Percentiles rank a stretch among this genome's conserved stretches.
phyloP scores from a whole-genome alignment of 2,113 vertebrate species.

The Peucedramus taeniatus region DNA sequence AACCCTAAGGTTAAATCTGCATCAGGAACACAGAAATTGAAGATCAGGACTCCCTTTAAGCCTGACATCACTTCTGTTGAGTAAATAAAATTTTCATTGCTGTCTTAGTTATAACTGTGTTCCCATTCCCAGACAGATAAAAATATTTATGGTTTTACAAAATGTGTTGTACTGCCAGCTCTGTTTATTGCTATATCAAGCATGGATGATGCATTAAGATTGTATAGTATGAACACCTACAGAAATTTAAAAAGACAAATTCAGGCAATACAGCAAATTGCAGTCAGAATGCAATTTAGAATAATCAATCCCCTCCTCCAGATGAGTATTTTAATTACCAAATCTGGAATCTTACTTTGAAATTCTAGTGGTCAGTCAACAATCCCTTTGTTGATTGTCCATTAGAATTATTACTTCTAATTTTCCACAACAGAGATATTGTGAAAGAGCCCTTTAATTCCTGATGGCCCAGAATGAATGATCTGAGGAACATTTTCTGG shows the following conservation, averaged over 20 bases:
- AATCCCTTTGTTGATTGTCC: not conserved
- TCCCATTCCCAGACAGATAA: not conserved
- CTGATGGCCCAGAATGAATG: not conserved
- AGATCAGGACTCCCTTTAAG: not conserved
- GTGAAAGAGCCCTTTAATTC: not conserved
- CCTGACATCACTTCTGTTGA: not conserved
- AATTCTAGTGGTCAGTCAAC: not conserved
- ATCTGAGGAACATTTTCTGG: not conserved
- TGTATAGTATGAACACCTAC: not conserved
- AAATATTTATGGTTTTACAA: not conserved
- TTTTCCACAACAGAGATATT: not conserved
- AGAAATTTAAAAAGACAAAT: not conserved
- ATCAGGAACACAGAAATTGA: not conserved
- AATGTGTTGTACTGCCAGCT: not conserved
- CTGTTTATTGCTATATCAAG: not conserved
- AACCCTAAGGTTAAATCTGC: not conserved
- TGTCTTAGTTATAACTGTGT: not conserved
- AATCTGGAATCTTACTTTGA: not conserved
- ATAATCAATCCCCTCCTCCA: not conserved
- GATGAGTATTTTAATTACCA: not conserved
- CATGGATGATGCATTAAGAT: not conserved
- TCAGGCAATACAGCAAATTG: not conserved
- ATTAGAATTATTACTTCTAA: not conserved
- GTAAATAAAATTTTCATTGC: not conserved
- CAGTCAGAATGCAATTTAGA: not conserved